Base-by-base conservation (phyloP, 1,140 invertebrate genomes). In the Cyclargus thomasi region DNA sequence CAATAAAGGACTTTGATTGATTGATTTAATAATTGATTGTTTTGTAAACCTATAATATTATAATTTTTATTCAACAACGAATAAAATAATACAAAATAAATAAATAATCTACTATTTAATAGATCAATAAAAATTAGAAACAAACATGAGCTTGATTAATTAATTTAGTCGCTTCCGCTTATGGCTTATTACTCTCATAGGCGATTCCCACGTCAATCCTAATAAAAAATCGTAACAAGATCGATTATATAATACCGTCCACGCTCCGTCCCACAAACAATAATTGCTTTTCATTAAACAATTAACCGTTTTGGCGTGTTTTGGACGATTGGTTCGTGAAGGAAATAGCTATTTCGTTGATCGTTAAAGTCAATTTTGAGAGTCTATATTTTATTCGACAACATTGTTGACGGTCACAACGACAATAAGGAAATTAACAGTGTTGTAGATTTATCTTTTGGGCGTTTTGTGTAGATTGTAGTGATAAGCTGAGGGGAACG, bases 231-330 rank as follows among this genome's bases (percentile, higher is more conserved):
- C 68, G 67, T 77, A 80, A 80, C 76, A 69, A 77, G 76, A 70
- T 75, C 78, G 75, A 80, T 83, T 84, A 80, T 75, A 71, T 78
- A 79, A 80, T 83, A 79, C 73, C 72, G 75, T 67, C 73, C 70
- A 63, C 62, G 70, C 70, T 69, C 53, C 72, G 67, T 76, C 73
- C 77, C 68, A 80, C 74, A 67, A 69, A 67, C 73, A 65, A 78
- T 85, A 85, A 86, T 86, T 86, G 79, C 70, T 75, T 67, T 78
- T 84, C 77, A 84, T 85, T 83, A 84, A 81, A 77, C 78, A 83
- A 86, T 84, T 83, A 77, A 79, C 77, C 75, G 72, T 76, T 78
- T 81, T 75, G 73, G 68, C 71, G 74, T 70, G 71, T 76, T 68
- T 63, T 64, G 57, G 63, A 53, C 67, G 70, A 75, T 75, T 64